A percentile compares a stretch with the other conserved stretches of the same genome.
phyloP scores from a whole-genome alignment of 2,113 vertebrate genomes.

The Phoenicopterus ruber region DNA sequence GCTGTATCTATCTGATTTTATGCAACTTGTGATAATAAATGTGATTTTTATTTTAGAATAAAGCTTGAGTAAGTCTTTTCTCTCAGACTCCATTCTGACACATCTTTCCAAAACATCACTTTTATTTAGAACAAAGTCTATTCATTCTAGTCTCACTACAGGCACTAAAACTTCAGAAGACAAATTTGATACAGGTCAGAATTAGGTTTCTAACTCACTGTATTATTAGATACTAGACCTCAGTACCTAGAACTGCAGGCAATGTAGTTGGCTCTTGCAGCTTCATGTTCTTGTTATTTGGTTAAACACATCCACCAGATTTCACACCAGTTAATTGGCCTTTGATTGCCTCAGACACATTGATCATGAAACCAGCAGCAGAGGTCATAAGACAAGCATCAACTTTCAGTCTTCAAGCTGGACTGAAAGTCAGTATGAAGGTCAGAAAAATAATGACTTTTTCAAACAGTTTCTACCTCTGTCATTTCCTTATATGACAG shows the following conservation, averaged over 20 bases:
- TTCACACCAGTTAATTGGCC: not conserved
- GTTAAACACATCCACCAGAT: not conserved
- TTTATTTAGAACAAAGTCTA: not conserved
- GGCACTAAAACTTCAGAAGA: not conserved
- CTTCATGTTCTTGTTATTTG: not conserved
- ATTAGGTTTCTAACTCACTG: not conserved
- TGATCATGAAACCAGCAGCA: not conserved
- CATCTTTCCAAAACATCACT: not conserved
- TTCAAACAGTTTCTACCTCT: not conserved
- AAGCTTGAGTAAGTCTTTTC: slow-evolving; percentile 45
- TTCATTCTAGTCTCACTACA: not conserved
- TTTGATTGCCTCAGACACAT: not conserved
- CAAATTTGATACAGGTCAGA: not conserved
- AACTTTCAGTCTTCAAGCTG: not conserved
- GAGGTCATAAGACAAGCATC: not conserved
- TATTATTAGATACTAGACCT: not conserved
- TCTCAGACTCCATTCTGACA: not conserved
- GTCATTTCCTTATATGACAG: not conserved
- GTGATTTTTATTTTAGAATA: slow-evolving; percentile 81
- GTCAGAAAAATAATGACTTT: not conserved
- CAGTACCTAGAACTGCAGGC: not conserved
- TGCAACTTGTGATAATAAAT: slow-evolving; percentile 82
- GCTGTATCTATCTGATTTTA: slow-evolving; percentile 77
- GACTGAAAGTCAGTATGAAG: not conserved
- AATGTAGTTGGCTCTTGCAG: not conserved